A percentile compares a stretch with the other conserved stretches of the same genome.
phyloP scores from a whole-genome alignment of 1,140 invertebrate genomes.

The Tribolium castaneum region DNA sequence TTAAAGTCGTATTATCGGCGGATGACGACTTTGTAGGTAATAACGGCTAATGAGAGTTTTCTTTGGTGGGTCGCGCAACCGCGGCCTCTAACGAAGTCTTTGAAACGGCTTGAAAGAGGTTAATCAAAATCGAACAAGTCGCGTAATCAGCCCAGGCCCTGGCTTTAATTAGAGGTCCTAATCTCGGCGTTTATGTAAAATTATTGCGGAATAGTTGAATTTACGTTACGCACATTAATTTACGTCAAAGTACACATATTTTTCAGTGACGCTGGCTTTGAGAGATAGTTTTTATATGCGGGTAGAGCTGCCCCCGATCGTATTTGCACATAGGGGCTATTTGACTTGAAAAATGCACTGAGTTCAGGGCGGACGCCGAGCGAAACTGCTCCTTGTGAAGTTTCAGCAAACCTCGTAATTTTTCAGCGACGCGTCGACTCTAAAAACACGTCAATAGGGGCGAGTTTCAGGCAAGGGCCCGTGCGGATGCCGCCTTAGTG shows the following conservation, averaged over 20 bases:
- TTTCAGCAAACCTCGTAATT: constrained; percentile 60
- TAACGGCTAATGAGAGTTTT: constrained; percentile 29
- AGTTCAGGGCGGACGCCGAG: constrained; percentile 44
- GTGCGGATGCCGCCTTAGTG: constrained; percentile 55
- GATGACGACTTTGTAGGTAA: constrained; percentile 13
- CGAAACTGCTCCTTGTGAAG: constrained; percentile 58
- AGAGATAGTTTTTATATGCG: constrained; percentile 63
- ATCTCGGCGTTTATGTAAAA: constrained; percentile 61
- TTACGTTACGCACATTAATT: constrained; percentile 64
- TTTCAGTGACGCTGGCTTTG: constrained; percentile 63
- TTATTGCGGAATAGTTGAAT: constrained; percentile 64
- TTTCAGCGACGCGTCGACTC: constrained; percentile 59
- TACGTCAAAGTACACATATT: constrained; percentile 64
- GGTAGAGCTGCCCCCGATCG: constrained; percentile 47
- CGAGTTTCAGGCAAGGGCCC: constrained; percentile 53
- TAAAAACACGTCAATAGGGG: constrained; percentile 59
- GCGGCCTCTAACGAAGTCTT: constrained; percentile 13
- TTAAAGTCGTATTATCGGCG: constrained; percentile 23
- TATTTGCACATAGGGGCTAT: constrained; percentile 54
- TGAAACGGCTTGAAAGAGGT: constrained; percentile 34
- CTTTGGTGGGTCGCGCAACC: constrained; percentile 18
- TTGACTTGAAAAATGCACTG: constrained; percentile 62
- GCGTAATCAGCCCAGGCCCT: constrained; percentile 54
- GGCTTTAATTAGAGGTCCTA: constrained; percentile 59
- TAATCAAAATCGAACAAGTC: constrained; percentile 55